phyloP scores from a whole-genome alignment of 2,888 invertebrate species.

The Athripsodes cinereus region DNA sequence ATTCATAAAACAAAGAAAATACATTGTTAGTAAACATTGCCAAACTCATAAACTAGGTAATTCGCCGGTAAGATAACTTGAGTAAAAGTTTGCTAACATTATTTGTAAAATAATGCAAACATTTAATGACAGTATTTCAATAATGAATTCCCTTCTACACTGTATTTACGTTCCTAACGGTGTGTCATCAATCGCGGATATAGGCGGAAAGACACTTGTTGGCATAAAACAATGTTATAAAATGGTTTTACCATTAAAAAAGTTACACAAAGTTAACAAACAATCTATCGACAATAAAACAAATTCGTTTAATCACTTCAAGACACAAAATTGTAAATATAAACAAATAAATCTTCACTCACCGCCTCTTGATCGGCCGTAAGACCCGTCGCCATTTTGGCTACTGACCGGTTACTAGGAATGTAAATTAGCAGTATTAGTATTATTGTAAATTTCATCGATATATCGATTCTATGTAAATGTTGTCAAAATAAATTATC shows the following conservation, averaged over 20 bases:
- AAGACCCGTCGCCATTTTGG: constrained; percentile 65
- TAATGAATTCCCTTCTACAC: neutral
- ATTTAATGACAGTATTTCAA: too few species aligned
- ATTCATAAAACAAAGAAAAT: constrained; percentile 16
- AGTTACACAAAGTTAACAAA: constrained; percentile 1
- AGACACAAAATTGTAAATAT: constrained; percentile 9
- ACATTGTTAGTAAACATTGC: constrained; percentile 23
- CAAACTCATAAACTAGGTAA: neutral
- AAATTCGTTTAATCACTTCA: neutral
- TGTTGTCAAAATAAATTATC: too few species aligned
- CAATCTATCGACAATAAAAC: neutral
- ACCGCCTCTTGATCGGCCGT: constrained; percentile 74
- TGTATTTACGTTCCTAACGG: constrained; percentile 16
- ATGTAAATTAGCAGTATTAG: too few species aligned
- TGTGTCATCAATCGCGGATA: constrained; percentile 20
- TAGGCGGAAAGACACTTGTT: constrained; percentile 15
- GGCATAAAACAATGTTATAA: constrained; percentile 2
- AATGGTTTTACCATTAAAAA: neutral
- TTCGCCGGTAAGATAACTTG: neutral
- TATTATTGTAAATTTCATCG: too few species aligned
- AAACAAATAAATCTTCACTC: constrained; percentile 38
- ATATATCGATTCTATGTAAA: too few species aligned
- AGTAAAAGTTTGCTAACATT: neutral
- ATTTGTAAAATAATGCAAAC: too few species aligned
- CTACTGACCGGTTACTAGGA: constrained; percentile 26